phyloP scores from a whole-genome alignment of 1,140 invertebrate species.

The Drosophila mayri region DNA sequence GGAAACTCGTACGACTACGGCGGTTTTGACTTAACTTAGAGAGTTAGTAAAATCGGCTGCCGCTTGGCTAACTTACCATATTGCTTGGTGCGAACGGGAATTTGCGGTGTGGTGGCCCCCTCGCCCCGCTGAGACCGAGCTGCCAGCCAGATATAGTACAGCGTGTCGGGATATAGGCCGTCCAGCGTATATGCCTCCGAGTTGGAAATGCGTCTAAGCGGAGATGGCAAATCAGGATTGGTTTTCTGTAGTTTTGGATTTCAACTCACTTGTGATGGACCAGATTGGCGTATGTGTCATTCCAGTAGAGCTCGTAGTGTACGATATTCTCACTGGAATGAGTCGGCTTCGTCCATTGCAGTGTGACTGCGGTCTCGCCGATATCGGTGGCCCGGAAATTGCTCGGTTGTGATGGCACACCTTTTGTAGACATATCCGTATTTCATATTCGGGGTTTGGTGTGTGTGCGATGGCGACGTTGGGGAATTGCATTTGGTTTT shows the following conservation, averaged over 20 bases:
- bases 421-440: conserved; percentile 84
- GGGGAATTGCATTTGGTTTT: conserved; percentile 64
- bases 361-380: conserved; percentile 92
- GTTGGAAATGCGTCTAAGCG: conserved; percentile 89
- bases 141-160: conserved; percentile 98
- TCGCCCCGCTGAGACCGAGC: conserved; percentile 96
- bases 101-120: conserved; percentile 96
- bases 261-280: conserved; percentile 88
- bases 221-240: conserved; percentile 1
- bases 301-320: conserved; percentile 98
- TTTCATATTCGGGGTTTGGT: conserved; percentile 36
- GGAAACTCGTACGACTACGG: conserved; percentile 61
- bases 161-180: conserved; percentile 96
- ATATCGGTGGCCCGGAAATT: conserved; percentile 93
- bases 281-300: conserved; percentile 96
- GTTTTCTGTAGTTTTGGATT: conserved; percentile 6
- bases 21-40: conserved; percentile 62
- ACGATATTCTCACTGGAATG: conserved; percentile 96
- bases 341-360: conserved; percentile 95
- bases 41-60: conserved; percentile 4
- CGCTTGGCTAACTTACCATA: conserved; percentile 91
- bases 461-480: conserved; percentile 8
- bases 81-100: conserved; percentile 97
- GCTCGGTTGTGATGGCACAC: conserved; percentile 97
- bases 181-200: conserved; percentile 93